Percentiles rank a stretch among this genome's conserved stretches.
Conservation (phyloP, 2,888 invertebrate species). For the Rotaria socialis region DNA sequence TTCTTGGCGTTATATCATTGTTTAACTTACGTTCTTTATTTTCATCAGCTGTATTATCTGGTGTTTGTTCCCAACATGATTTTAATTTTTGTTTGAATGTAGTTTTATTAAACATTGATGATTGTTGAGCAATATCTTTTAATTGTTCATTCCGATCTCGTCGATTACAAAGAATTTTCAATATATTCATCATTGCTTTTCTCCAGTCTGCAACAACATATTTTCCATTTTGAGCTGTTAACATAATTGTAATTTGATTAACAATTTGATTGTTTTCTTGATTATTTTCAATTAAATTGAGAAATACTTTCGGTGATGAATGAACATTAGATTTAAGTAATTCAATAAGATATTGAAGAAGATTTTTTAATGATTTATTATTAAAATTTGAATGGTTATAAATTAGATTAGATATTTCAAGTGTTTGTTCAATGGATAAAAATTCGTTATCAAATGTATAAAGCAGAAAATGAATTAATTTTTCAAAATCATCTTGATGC, state of each 20-base stretch:
- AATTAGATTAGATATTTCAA: not conserved
- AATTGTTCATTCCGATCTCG: not conserved
- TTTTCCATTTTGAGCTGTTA: not conserved
- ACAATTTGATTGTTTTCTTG: not conserved
- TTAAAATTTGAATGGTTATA: not conserved
- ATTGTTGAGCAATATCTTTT: not conserved
- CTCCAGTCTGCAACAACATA: not conserved
- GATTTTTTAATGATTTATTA: not conserved
- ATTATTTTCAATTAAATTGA: not conserved
- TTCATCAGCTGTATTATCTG: not conserved
- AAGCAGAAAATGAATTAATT: not conserved
- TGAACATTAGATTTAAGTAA: not conserved
- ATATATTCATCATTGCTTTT: not conserved
- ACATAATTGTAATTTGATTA: not conserved
- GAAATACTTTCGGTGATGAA: not conserved
- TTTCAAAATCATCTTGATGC: not conserved
- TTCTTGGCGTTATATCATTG: too few species aligned
- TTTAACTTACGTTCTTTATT: not conserved
- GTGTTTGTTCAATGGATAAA: not conserved
- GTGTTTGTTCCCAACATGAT: not conserved
- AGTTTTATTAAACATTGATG: not conserved
- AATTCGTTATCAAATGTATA: conserved; percentile 17
- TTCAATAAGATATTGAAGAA: conserved; percentile 4
- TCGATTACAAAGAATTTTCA: not conserved
- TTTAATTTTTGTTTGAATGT: not conserved